A percentile compares a stretch with the other conserved stretches of the same genome.
Evolutionary conservation across 2,113 vertebrate genomes (phyloP).

Genomic region (zebrafish (Danio rerio)): GRCz12tu NC_133199.1:30069001-30069500

Average conservation of each 20-base stretch:
- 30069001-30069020: background rate
- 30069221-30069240: background rate
- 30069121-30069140: background rate
- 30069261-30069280: background rate
- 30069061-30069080: background rate
- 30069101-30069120: background rate
- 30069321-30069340: background rate
- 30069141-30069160: background rate
- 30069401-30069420: background rate
- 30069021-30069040: background rate
- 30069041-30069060: constrained; percentile 24
- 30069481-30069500: too few relatives aligned
- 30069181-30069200: background rate
- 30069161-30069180: background rate
- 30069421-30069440: background rate
- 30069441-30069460: too few relatives aligned
- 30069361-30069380: background rate
- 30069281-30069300: background rate
- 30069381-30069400: background rate
- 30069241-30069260: background rate
- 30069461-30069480: too few relatives aligned
- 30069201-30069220: background rate
- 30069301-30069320: background rate
- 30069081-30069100: background rate
- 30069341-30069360: background rate